Evolutionary conservation across 2,797 vertebrate species (phyloP).

Genomic region (Takifugu rubripes): DNA sequence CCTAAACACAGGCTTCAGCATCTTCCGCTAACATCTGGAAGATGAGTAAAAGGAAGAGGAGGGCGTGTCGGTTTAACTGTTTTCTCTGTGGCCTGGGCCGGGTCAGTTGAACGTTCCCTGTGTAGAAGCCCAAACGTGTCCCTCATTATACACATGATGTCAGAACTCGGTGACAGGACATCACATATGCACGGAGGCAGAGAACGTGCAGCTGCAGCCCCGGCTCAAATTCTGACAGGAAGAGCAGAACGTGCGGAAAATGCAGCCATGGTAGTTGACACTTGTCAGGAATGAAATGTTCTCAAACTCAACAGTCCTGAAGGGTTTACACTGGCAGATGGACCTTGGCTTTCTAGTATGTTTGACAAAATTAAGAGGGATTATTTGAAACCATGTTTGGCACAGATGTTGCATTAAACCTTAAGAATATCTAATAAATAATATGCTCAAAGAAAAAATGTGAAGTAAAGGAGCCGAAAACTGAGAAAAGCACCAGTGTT

Average conservation of each 20-base stretch:
- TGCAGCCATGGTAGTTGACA: slow-evolving; percentile 6
- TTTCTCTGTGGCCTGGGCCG: slow-evolving; percentile 66
- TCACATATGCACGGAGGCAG: slow-evolving; percentile 34
- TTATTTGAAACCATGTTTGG: no score
- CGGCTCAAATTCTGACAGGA: slow-evolving; percentile 18
- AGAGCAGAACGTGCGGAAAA: no score
- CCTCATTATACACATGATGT: slow-evolving; percentile 38
- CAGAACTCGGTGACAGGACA: slow-evolving; percentile 32
- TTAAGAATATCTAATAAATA: no score
- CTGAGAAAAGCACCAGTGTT: no score
- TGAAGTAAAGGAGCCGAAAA: no score
- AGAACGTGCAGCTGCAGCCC: slow-evolving; percentile 54
- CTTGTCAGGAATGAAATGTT: no score
- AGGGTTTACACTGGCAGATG: no score
- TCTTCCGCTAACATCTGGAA: slow-evolving; percentile 50
- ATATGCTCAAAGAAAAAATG: no score
- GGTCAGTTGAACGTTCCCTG: slow-evolving; percentile 28
- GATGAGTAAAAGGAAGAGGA: slow-evolving; percentile 15
- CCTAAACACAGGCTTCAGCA: slow-evolving; percentile 7
- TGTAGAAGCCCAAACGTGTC: slow-evolving; percentile 23
- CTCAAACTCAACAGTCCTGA: no score
- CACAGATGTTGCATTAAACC: no score
- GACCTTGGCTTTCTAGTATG: no score
- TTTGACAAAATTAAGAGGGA: no score
- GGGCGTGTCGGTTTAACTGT: slow-evolving; percentile 56